phyloP scores from a whole-genome alignment of 2,888 invertebrate genomes.

The Smittia aterrima region DNA sequence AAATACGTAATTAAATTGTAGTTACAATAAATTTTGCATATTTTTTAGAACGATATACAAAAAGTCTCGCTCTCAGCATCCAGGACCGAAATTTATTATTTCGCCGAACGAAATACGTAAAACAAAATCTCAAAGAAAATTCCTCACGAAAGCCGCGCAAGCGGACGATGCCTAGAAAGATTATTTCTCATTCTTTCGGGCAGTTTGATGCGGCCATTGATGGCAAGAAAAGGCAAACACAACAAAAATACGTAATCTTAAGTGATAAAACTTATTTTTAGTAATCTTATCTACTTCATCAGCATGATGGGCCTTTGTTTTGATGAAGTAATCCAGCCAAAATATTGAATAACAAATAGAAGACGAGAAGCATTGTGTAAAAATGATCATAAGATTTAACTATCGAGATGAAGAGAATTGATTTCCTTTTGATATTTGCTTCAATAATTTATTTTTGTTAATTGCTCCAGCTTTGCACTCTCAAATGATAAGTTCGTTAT shows the following conservation, averaged over 20 bases:
- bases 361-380: not conserved
- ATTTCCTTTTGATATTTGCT: no score
- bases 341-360: constrained; percentile 7
- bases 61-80: not conserved
- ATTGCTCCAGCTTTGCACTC: no score
- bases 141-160: no score
- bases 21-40: constrained; percentile 6
- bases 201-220: not conserved
- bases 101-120: not conserved
- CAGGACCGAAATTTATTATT: not conserved
- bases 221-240: not conserved
- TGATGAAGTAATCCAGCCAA: constrained; percentile 36
- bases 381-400: no score
- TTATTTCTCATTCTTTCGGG: not conserved
- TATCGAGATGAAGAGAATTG: no score
- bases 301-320: not conserved
- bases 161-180: not conserved
- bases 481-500: not conserved
- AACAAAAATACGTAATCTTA: constrained; percentile 32
- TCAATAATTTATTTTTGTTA: no score
- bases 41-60: constrained; percentile 16
- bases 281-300: constrained; percentile 26
- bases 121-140: not conserved
- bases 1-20: constrained; percentile 24
- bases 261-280: constrained; percentile 36